phyloP scores from a whole-genome alignment of 2,113 vertebrate genomes.

The Typhlomys cinereus region DNA sequence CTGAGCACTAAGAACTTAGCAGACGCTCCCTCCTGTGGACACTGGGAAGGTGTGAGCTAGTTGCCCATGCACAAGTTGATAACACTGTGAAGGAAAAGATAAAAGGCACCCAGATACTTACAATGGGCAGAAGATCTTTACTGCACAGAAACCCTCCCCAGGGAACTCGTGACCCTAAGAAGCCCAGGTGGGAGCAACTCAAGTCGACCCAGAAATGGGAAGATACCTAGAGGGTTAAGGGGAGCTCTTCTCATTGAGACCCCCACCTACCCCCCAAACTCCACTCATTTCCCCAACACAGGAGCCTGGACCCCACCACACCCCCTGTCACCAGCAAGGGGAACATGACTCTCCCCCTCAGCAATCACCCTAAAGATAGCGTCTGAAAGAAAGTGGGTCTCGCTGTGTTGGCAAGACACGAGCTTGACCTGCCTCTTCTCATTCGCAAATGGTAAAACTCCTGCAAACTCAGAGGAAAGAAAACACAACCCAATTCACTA shows the following conservation, averaged over 20 bases:
- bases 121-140: neutral
- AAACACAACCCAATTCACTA: accelerated
- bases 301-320: accelerated
- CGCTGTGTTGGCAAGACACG: neutral
- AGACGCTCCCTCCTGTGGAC: neutral
- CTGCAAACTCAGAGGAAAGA: neutral
- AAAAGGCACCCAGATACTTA: neutral
- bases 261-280: too few species aligned
- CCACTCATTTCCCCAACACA: neutral
- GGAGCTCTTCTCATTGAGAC: neutral
- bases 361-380: neutral
- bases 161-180: accelerated
- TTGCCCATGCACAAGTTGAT: neutral
- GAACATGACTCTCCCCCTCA: neutral
- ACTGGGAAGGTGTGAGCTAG: neutral
- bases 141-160: accelerated
- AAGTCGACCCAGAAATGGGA: neutral
- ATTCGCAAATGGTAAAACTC: neutral
- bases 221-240: neutral
- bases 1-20: neutral
- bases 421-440: neutral
- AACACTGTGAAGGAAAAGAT: accelerated
- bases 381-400: neutral
- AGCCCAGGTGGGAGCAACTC: neutral
- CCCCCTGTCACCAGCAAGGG: neutral